Conservation (phyloP, 2,888 invertebrate species). For the Drosophila merina region DNA sequence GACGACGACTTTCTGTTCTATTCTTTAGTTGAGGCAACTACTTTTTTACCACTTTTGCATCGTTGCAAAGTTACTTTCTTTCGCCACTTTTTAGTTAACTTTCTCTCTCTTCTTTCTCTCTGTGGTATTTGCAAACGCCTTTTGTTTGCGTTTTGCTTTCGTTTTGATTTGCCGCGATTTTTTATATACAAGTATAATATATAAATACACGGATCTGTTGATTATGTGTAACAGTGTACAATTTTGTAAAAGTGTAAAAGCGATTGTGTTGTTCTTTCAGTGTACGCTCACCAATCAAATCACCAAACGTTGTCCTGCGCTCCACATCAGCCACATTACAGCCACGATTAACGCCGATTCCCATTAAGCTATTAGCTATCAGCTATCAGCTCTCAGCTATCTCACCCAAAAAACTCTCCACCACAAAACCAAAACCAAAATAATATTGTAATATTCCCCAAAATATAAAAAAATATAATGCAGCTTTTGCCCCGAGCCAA, state of each 20-base stretch:
- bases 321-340: constrained; percentile 63
- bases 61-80: constrained; percentile 30
- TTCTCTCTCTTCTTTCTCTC: constrained; percentile 20
- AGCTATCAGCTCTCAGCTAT: constrained; percentile 30
- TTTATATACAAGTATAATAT: constrained; percentile 11
- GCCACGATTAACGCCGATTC: constrained; percentile 76
- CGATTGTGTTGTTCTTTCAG: constrained; percentile 78
- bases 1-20: constrained; percentile 19
- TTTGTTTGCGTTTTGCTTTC: constrained; percentile 32
- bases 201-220: constrained; percentile 53
- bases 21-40: constrained; percentile 36
- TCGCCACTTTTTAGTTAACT: constrained; percentile 31
- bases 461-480: constrained; percentile 8
- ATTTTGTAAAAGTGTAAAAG: constrained; percentile 75
- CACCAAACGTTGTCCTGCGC: constrained; percentile 64
- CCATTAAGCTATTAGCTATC: constrained; percentile 66
- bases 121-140: constrained; percentile 32
- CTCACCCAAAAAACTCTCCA: constrained; percentile 27
- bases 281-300: constrained; percentile 68
- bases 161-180: constrained; percentile 39
- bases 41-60: constrained; percentile 21
- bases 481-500: constrained; percentile 39
- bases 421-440: constrained; percentile 7
- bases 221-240: constrained; percentile 51
- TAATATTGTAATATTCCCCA: no score